A percentile compares a stretch with the other conserved stretches of the same genome.
Conservation (phyloP, 2,888 invertebrate genomes). For the Platynereis dumerilii region DNA sequence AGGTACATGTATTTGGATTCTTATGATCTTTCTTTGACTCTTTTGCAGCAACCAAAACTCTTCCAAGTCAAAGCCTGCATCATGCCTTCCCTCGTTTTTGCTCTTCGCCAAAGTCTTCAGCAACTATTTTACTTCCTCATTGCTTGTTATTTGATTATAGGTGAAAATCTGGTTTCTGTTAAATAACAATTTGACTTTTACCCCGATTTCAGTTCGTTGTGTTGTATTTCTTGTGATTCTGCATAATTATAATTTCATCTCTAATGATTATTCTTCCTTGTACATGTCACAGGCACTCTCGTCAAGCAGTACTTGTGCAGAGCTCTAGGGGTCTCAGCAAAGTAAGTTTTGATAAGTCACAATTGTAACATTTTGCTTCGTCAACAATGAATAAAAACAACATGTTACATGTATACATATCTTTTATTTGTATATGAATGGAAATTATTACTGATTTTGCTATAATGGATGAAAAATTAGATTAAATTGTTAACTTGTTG, state of each 20-base stretch:
- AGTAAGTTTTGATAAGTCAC: neutral
- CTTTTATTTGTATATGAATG: too few species aligned
- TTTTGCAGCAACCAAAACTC: constrained; percentile 52
- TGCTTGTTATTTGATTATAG: constrained; percentile 43
- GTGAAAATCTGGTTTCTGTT: constrained; percentile 9
- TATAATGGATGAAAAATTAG: too few species aligned
- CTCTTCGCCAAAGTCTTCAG: constrained; percentile 39
- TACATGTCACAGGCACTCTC: constrained; percentile 4
- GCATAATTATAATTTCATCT: too few species aligned
- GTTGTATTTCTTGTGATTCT: too few species aligned
- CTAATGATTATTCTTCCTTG: neutral
- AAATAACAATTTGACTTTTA: neutral
- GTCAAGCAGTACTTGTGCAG: constrained; percentile 8
- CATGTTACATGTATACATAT: too few species aligned
- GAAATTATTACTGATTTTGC: too few species aligned
- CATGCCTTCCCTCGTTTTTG: constrained; percentile 34
- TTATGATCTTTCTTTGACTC: neutral
- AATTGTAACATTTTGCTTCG: too few species aligned
- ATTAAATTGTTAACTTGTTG: too few species aligned
- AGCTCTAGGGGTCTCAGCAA: constrained; percentile 4
- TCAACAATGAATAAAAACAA: too few species aligned
- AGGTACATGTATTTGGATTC: too few species aligned
- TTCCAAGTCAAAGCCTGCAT: constrained; percentile 46
- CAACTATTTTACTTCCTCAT: constrained; percentile 49
- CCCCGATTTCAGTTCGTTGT: too few species aligned